These are phyloP conservation scores for Thereuonema tuberculata DNA, from an alignment of 1,140 invertebrate genomes.

Conservation along the genomic window DNA sequence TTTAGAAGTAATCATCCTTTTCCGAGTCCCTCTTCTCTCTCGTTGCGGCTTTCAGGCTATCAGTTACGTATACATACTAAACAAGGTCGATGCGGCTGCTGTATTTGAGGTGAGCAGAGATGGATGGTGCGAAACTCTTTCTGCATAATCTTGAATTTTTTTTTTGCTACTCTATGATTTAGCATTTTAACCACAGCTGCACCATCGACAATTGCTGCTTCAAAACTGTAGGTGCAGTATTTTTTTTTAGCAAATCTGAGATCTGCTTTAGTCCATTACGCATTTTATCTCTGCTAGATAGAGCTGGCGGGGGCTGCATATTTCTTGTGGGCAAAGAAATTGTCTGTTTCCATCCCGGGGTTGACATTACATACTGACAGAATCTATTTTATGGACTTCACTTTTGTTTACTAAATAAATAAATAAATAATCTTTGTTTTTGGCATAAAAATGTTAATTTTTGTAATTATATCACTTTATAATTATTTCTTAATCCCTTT, in stretches of 20 bases:
- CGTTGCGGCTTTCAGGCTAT: background rate
- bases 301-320: background rate
- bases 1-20: background rate
- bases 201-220: too few species aligned
- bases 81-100: background rate
- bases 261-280: background rate
- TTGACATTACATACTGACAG: too few species aligned
- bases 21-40: background rate
- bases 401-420: too few species aligned
- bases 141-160: background rate
- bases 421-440: too few species aligned
- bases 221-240: background rate
- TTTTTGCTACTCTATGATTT: too few species aligned
- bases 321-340: background rate
- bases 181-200: background rate
- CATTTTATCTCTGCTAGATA: background rate
- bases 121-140: background rate
- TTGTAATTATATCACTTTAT: too few species aligned
- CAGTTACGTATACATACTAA: background rate
- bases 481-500: too few species aligned
- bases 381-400: too few species aligned
- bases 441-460: too few species aligned
- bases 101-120: background rate
- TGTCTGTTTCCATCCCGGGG: background rate
- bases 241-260: background rate